Percentiles rank a stretch among this genome's conserved stretches.
Conservation (phyloP, 2,888 invertebrate genomes). For the Erebia ligea region DNA sequence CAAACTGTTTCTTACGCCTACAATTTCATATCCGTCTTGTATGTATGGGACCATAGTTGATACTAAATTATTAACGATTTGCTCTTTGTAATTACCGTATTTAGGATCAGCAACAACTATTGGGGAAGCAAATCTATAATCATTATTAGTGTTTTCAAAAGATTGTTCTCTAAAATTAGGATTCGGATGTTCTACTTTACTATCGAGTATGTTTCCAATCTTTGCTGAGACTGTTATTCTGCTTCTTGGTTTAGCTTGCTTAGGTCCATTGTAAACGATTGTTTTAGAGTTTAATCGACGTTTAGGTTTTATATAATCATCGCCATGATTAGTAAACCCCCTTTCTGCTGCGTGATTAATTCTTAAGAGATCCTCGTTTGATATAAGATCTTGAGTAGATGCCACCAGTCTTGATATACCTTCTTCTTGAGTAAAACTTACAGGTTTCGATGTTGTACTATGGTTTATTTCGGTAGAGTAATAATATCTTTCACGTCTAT, state of each 20-base stretch:
- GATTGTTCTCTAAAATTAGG: slow-evolving; percentile 44
- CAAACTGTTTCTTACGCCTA: slow-evolving; percentile 62
- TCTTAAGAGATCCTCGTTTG: slow-evolving; percentile 85
- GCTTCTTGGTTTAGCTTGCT: slow-evolving; percentile 49
- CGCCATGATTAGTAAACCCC: slow-evolving; percentile 54
- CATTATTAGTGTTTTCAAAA: slow-evolving; percentile 52
- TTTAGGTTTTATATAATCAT: slow-evolving; percentile 66
- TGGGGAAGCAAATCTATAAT: slow-evolving; percentile 69
- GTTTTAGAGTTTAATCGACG: slow-evolving; percentile 44
- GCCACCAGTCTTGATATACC: slow-evolving; percentile 80
- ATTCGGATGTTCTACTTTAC: slow-evolving; percentile 52
- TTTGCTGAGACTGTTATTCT: slow-evolving; percentile 67
- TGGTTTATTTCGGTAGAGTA: slow-evolving; percentile 55
- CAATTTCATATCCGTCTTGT: slow-evolving; percentile 72
- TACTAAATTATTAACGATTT: slow-evolving; percentile 67
- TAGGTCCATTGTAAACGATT: slow-evolving; percentile 26
- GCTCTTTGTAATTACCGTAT: slow-evolving; percentile 58
- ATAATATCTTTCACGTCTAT: slow-evolving; percentile 65
- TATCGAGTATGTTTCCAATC: slow-evolving; percentile 63
- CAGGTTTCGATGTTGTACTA: slow-evolving; percentile 42
- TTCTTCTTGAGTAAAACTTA: slow-evolving; percentile 53
- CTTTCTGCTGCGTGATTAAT: slow-evolving; percentile 82
- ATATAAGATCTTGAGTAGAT: slow-evolving; percentile 84
- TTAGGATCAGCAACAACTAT: slow-evolving; percentile 74
- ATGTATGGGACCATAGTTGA: slow-evolving; percentile 77